Conservation (phyloP, 2,113 vertebrate species). For the Cricetomys ansorgei region DNA sequence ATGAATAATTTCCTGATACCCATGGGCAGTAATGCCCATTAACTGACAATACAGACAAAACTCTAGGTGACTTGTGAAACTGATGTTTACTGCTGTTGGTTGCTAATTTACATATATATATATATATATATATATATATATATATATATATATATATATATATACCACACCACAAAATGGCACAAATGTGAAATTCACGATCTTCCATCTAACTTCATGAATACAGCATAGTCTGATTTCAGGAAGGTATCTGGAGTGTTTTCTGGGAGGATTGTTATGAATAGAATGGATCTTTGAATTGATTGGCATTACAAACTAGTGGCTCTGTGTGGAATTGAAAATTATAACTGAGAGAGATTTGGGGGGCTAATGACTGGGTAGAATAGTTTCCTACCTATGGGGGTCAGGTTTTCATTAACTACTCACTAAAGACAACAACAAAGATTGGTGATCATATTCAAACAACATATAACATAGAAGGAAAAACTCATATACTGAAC, state of each 20-base stretch:
- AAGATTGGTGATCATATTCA: neutral
- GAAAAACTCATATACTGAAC: neutral
- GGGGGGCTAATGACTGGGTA: neutral
- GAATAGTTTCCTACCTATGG: neutral
- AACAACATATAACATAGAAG: neutral
- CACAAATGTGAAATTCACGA: slow-evolving; percentile 6
- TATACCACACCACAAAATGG: no score
- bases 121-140: no score
- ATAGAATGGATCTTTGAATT: neutral
- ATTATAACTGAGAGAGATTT: neutral
- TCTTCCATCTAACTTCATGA: neutral
- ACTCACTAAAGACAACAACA: neutral
- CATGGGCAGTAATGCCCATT: neutral
- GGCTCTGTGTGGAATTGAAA: neutral
- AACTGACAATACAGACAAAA: neutral
- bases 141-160: no score
- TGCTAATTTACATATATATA: no score
- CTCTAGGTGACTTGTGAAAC: neutral
- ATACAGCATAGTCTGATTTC: neutral
- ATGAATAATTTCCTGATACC: neutral
- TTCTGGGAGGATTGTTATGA: neutral
- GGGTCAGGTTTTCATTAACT: neutral
- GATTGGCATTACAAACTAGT: neutral
- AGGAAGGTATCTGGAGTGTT: neutral
- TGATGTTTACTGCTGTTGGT: neutral